Conservation (phyloP, 2,797 vertebrate genomes). For the Onychomys torridus region DNA sequence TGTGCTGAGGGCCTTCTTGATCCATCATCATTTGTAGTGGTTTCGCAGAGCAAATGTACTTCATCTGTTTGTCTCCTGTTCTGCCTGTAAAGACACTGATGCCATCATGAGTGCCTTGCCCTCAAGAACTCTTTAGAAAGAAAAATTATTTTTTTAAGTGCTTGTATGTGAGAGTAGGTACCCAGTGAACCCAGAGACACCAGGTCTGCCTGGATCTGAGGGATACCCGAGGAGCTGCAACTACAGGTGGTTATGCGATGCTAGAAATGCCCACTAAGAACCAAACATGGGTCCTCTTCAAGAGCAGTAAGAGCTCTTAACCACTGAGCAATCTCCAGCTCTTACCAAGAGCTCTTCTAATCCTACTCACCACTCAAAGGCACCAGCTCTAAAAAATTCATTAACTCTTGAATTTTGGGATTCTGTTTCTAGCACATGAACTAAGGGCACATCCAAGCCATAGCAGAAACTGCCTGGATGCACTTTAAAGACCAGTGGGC, state of each 20-base stretch:
- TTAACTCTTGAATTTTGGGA: not conserved
- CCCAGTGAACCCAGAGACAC: not conserved
- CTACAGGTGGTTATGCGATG: not conserved
- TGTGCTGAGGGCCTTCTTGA: not conserved
- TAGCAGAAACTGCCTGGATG: not conserved
- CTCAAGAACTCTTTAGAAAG: not conserved
- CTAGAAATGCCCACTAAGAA: not conserved
- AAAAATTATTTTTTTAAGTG: not conserved
- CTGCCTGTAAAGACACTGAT: not conserved
- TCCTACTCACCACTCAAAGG: not conserved
- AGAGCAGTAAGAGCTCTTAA: not conserved
- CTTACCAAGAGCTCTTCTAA: not conserved
- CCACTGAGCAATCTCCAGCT: not conserved
- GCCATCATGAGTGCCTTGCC: too few relatives aligned
- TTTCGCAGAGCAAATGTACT: not conserved
- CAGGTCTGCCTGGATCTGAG: not conserved
- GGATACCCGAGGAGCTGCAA: not conserved
- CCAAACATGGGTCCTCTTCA: not conserved
- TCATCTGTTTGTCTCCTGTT: not conserved
- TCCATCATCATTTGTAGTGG: not conserved
- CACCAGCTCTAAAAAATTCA: not conserved
- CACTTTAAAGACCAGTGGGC: not conserved
- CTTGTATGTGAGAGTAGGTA: not conserved
- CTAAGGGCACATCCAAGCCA: not conserved
- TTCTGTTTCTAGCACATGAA: not conserved